Conservation (phyloP, 2,113 vertebrate species). For the Sylvia atricapilla region DNA sequence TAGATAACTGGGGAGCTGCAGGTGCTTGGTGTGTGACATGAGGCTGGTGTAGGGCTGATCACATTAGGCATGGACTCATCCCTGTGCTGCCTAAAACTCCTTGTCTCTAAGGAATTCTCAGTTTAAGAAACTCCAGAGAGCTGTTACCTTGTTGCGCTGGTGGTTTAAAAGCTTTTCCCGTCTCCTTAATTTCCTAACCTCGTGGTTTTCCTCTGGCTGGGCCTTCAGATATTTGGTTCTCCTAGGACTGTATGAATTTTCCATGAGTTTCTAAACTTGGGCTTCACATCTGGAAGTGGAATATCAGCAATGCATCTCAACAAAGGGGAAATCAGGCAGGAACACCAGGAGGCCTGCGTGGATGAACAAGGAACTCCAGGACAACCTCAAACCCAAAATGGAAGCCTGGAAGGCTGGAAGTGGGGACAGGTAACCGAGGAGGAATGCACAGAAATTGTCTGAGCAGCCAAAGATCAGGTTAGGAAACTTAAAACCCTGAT, state of each 20-base stretch:
- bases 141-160: rapidly evolving
- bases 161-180: neutral
- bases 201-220: neutral
- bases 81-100: neutral
- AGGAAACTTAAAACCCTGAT: neutral
- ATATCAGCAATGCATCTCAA: neutral
- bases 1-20: neutral
- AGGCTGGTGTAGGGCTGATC: neutral
- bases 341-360: neutral
- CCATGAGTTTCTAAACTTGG: rapidly evolving
- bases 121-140: neutral
- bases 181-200: neutral
- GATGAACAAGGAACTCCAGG: neutral
- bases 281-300: neutral
- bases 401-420: neutral
- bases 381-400: neutral
- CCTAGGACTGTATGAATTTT: neutral
- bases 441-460: neutral
- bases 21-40: neutral
- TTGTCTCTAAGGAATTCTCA: neutral
- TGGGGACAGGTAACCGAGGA: neutral
- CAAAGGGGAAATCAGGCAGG: neutral
- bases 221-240: neutral
- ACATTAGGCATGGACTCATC: neutral
- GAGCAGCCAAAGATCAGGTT: neutral